A percentile compares a stretch with the other conserved stretches of the same genome.
phyloP scores from a whole-genome alignment of 2,888 invertebrate species.

The Hyles lineata region DNA sequence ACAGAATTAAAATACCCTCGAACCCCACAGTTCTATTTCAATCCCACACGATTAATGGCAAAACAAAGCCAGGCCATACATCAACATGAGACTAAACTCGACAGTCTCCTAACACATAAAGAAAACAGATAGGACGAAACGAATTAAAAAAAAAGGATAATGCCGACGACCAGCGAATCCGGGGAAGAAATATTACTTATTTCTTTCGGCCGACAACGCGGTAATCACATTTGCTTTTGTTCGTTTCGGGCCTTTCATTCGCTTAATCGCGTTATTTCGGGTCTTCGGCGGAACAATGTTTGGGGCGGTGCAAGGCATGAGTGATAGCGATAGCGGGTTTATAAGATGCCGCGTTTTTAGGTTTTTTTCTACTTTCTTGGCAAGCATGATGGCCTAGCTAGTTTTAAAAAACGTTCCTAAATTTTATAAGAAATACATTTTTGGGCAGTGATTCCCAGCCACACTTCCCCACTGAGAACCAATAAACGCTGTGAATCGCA shows the following conservation, averaged over 20 bases:
- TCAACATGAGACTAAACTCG: not conserved
- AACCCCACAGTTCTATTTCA: slow-evolving; percentile 3
- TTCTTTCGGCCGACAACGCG: slow-evolving; percentile 76
- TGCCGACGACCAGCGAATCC: slow-evolving; percentile 25
- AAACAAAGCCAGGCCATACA: slow-evolving; percentile 14
- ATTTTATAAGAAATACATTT: no score
- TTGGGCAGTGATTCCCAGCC: no score
- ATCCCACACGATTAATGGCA: not conserved
- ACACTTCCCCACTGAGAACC: no score
- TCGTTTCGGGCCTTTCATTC: slow-evolving; percentile 82
- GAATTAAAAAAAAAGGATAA: slow-evolving; percentile 47
- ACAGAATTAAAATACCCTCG: not conserved
- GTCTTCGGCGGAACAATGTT: slow-evolving; percentile 69
- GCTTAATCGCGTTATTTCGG: slow-evolving; percentile 83
- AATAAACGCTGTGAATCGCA: no score
- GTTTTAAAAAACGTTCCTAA: no score
- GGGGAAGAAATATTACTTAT: slow-evolving; percentile 80
- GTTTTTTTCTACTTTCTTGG: no score
- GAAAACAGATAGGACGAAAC: slow-evolving; percentile 48
- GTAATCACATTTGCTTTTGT: slow-evolving; percentile 84
- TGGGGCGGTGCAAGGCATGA: slow-evolving; percentile 34
- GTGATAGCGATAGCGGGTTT: slow-evolving; percentile 40
- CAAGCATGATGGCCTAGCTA: no score
- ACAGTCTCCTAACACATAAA: slow-evolving; percentile 35
- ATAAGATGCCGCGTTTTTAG: slow-evolving; percentile 35